Evolutionary conservation across 2,888 invertebrate genomes (phyloP), one percentile per base, ranked within the genome.

Genomic region (Spisula subtruncata): DNA sequence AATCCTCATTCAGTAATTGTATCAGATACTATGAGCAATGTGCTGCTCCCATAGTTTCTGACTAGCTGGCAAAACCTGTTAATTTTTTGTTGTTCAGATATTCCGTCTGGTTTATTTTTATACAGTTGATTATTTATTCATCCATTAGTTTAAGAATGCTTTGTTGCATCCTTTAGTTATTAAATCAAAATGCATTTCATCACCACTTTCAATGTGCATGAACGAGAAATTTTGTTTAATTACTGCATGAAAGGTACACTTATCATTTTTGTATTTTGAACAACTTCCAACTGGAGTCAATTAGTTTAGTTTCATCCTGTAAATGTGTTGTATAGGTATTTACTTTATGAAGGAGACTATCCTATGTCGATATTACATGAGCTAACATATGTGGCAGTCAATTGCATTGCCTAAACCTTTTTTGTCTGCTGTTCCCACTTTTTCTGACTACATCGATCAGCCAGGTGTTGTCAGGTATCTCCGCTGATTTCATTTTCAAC

Each of bases 371-470:
- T 32, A 32, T 32, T 35, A 75, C 35, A 75, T 35, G 18, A 32
- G 75, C 35, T 18, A 75, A 35, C 75, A 75, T 10, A 75, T 75
- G 75, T 75, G 75, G 75, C 35, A 75, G 35, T 75, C 75, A 75
- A 75, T 75, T 75, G 75, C 32, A 35, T 75, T 32, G 32, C 16
- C 32, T 14, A 4, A 35, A 35, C 14, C 1, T 4, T 12, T 35
- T 66, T 66, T 41, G 41, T 41, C 41, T 25, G 32, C 16, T 35
- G 75, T 14, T 25, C 5, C 75, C 35, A 18, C 18, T 18, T 29
- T 35, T 32, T 32, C 25, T 60, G 20, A 32, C 35, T 75, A 32
- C 32, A 75, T 32, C 6, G 35, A 16, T 10, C 75, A 12, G 35
- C 75, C 35, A 75, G 75, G 32, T 32, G 35, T 0, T 75, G 75